These are phyloP conservation scores for Conomelus anceps DNA, from an alignment of 2,888 invertebrate species.

Conservation along the genomic window DNA sequence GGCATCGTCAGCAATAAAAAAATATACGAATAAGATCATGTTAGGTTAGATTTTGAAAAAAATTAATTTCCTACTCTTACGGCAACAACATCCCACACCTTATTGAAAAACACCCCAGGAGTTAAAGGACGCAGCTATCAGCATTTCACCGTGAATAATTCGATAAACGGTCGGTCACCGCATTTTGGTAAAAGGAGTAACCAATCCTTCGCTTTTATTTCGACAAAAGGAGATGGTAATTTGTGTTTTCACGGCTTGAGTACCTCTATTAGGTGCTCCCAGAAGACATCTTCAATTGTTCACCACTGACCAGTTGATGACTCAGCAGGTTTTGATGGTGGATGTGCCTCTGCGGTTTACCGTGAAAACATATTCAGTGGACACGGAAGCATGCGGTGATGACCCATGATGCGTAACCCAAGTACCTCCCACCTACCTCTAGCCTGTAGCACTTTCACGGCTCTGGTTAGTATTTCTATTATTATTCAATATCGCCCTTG, in stretches of 20 bases:
- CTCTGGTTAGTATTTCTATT: not conserved
- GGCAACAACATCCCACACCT: not conserved
- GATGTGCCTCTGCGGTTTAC: not conserved
- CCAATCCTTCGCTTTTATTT: not conserved
- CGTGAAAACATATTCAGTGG: not conserved
- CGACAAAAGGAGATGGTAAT: not conserved
- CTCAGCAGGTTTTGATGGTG: too few species aligned
- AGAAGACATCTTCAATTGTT: not conserved
- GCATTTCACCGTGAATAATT: not conserved
- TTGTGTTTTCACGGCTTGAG: not conserved
- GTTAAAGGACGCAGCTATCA: not conserved
- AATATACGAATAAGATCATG: too few species aligned
- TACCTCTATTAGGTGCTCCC: not conserved
- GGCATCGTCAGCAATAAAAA: too few species aligned
- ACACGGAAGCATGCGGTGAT: not conserved
- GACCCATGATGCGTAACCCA: not conserved
- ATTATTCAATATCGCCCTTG: not conserved
- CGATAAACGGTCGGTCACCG: not conserved
- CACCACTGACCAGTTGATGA: not conserved
- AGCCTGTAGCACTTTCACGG: not conserved
- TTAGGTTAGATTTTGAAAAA: too few species aligned
- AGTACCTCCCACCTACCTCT: too few species aligned
- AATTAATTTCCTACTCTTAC: not conserved
- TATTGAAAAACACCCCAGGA: not conserved
- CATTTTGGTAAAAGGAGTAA: not conserved